These are phyloP conservation scores for Manduca sexta DNA, from an alignment of 1,140 invertebrate genomes.

Conservation along the genomic window DNA sequence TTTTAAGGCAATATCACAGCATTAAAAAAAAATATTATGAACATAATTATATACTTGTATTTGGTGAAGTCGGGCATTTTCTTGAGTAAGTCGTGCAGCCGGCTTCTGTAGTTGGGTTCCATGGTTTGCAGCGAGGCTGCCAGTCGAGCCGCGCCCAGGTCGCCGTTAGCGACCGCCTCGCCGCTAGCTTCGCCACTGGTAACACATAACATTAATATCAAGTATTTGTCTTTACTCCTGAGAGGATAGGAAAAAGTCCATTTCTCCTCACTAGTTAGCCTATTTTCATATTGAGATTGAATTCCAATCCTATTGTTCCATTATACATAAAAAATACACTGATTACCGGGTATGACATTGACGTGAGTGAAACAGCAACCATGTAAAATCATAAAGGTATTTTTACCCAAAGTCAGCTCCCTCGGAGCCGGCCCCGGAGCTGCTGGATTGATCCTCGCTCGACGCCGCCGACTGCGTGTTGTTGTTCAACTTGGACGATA, in stretches of 20 bases:
- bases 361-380: no score
- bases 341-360: no score
- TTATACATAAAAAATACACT: no score
- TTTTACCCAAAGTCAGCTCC: conserved; percentile 38
- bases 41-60: no score
- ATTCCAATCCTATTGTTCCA: no score
- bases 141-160: conserved; percentile 25
- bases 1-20: no score
- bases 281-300: no score
- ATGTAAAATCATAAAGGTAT: no score
- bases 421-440: conserved; percentile 24
- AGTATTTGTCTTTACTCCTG: neutral
- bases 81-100: conserved; percentile 48
- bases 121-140: conserved; percentile 42
- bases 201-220: neutral
- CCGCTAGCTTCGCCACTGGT: conserved; percentile 22
- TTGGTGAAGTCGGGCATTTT: conserved; percentile 41
- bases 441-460: conserved; percentile 26
- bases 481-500: conserved; percentile 61
- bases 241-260: no score
- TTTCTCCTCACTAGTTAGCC: no score
- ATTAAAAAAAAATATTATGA: no score
- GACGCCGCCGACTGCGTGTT: conserved; percentile 43
- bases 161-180: conserved; percentile 15
- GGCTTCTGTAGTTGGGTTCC: conserved; percentile 50